These are phyloP conservation scores for Opisthograptis luteolata DNA, from an alignment of 2,888 invertebrate species.

Conservation along the genomic window DNA sequence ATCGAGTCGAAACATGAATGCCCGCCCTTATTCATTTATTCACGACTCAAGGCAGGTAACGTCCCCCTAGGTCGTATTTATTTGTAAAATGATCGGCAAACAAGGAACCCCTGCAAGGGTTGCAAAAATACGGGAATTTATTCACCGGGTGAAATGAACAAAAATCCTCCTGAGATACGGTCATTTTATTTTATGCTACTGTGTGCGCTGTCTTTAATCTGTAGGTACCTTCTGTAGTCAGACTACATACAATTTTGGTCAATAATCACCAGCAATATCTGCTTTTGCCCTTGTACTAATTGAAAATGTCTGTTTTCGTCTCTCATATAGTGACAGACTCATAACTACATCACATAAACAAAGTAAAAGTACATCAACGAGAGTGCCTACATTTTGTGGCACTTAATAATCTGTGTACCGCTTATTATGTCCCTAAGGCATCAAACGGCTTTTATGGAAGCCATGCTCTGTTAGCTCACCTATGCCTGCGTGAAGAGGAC, in stretches of 20 bases:
- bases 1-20: slow-evolving; percentile 36
- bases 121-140: slow-evolving; percentile 48
- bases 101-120: slow-evolving; percentile 54
- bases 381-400: too few species aligned
- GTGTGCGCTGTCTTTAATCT: not conserved
- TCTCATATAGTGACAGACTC: too few species aligned
- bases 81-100: slow-evolving; percentile 79
- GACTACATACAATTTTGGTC: too few species aligned
- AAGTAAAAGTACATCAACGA: too few species aligned
- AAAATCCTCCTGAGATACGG: slow-evolving; percentile 19
- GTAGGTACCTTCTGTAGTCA: too few species aligned
- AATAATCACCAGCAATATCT: too few species aligned
- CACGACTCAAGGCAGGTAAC: slow-evolving; percentile 51
- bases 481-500: not conserved
- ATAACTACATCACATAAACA: too few species aligned
- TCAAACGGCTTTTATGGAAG: too few species aligned
- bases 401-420: too few species aligned
- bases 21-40: slow-evolving; percentile 42
- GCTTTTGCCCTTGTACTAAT: too few species aligned
- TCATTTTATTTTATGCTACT: not conserved
- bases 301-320: too few species aligned
- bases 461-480: not conserved
- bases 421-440: too few species aligned
- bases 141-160: slow-evolving; percentile 41
- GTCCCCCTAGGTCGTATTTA: slow-evolving; percentile 59